Evolutionary conservation across 2,113 vertebrate genomes (phyloP).

Genomic region (Callospermophilus lateralis): DNA sequence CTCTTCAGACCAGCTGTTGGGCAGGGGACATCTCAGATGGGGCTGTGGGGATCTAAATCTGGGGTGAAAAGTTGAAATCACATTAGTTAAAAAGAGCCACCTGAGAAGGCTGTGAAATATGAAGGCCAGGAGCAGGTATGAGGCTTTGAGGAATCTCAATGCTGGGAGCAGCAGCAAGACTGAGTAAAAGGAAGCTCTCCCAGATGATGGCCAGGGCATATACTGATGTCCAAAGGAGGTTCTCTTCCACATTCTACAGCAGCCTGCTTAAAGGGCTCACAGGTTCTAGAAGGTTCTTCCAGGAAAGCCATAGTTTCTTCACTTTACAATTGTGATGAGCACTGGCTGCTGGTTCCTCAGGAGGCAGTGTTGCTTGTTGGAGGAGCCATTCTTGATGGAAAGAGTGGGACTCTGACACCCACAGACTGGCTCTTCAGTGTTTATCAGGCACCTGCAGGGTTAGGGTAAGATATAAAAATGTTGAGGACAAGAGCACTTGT

Average conservation of each 20-base stretch:
- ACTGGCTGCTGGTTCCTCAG: not conserved
- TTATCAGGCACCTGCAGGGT: not conserved
- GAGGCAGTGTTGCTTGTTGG: not conserved
- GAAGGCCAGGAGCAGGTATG: not conserved
- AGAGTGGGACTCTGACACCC: not conserved
- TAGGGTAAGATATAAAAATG: not conserved
- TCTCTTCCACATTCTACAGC: not conserved
- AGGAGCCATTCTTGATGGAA: not conserved
- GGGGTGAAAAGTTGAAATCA: not conserved
- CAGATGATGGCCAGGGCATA: not conserved
- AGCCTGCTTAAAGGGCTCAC: not conserved
- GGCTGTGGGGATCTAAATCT: not conserved
- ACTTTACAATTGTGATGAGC: not conserved
- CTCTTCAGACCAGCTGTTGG: not conserved
- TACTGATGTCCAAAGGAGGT: not conserved
- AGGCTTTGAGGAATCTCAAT: not conserved
- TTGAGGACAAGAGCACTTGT: not conserved
- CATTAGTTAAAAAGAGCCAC: not conserved
- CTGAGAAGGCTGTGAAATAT: not conserved
- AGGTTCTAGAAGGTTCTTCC: slow-evolving; percentile 17
- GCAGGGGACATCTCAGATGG: not conserved
- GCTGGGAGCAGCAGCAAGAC: not conserved
- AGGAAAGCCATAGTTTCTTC: not conserved
- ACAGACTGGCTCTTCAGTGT: not conserved
- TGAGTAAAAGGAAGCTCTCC: not conserved